Base-by-base conservation (phyloP, 2,113 vertebrate genomes). In the Eudorcas thomsonii region DNA sequence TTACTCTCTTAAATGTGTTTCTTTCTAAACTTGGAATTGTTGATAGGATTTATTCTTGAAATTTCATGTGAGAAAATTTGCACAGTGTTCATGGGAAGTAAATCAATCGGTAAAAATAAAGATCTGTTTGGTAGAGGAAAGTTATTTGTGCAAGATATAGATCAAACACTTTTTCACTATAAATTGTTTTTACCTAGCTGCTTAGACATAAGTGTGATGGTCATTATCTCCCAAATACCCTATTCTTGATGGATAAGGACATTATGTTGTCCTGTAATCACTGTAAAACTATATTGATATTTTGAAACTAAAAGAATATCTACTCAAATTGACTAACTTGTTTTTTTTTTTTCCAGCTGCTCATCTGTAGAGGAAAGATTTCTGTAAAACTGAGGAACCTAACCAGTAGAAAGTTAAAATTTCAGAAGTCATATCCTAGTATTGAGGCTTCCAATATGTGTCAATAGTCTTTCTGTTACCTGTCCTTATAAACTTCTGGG, bases 321-420 rank as follows among this genome's bases (percentile, higher is more conserved):
- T 97, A 43, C 78, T 64, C 26, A 0, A 1, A 1, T 71, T 82
- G 13, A 17, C 43, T 23, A 6, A 0, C 9, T 80, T 85, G 59
- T 80, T 85, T 96, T 96, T 96, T 96, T 95, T 96, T 84, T n/a
- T 77, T 89, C 60, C 57, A 57, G n/a, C 48, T 90, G 19, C 1
- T 95, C 8, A 86, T 25, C 25, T 95, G 0, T 78, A 36, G 7
- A 30, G 36, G 36, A 81, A n/a, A 64, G 26, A 36, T 89, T 94
- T 96, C 60, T 48, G 5, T 86, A 59, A 91, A 82, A 62, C 77
- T 77, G 55, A 78, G n/a, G 89, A 89, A 45, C 43, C 88, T 77
- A 10, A 13, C 59, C 62, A 59, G 28, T 54, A 67, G 33, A 19
- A 36, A 89, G 45, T 95, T 94, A 54, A 19, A 92, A 85, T 90